Evolutionary conservation across 64 coral and sea anemone genomes (phyloP), one percentile per base, ranked within the genome.

Genomic region (Orbicella faveolata): DNA sequence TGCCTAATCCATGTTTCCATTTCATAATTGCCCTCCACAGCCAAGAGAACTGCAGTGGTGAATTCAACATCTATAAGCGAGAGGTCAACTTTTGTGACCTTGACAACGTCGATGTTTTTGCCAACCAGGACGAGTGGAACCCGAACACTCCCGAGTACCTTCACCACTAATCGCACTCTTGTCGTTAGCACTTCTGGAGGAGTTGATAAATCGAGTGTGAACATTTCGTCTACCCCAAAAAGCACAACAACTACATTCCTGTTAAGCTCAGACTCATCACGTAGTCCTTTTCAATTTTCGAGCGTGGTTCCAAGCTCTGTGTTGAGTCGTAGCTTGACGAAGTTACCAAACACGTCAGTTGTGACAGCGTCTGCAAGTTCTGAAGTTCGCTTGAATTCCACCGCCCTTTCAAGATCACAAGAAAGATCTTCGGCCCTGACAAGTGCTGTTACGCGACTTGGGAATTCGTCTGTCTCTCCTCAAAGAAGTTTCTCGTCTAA

Each of bases 1-100:
- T 26, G 55, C 20, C 44, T 85, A 85, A 72, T 73, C 23, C 48
- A 30, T 70, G 36, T 85, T 52, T 73, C 3, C 36, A n/a, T n/a
- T n/a, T n/a, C n/a, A 70, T 21, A 72, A 34, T 91, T 91, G 48
- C 35, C 80, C 54, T 90, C 80, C 80, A 81, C 89, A 91, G 89
- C 88, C 61, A 82, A 67, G 77, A 81, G 78, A 10, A 51, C 35
- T 67, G 36, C 80, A 19, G 2, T 85, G 63, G 82, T 52, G 82
- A 85, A 73, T 85, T 85, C 82, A 83, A 77, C 66, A 55, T 66
- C 73, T 14, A 33, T 77, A 77, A 74, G 63, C 35, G 39, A 77
- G 77, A 90, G 62, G 64, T 84, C 80, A 30, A 76, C 67, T 35
- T 51, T 83, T 19, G 11, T 73, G 21, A 61, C 53, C 3, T 55